Percentiles rank a stretch among this genome's conserved stretches.
phyloP scores from a whole-genome alignment of 2,113 vertebrate species.

The Suricata suricatta region DNA sequence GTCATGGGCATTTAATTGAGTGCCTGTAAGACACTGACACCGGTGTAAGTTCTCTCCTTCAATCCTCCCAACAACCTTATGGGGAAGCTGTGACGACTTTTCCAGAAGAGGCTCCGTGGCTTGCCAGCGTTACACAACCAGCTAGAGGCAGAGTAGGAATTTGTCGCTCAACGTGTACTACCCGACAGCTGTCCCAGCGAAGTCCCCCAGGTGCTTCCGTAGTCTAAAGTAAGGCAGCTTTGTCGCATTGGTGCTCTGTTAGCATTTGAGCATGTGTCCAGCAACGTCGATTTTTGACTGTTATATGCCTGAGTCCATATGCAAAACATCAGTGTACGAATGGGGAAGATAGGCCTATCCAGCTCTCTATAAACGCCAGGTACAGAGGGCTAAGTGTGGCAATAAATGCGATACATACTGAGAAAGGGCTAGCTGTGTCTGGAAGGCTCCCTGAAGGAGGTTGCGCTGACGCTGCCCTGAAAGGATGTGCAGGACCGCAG shows the following conservation, averaged over 20 bases:
- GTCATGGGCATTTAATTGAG: background rate
- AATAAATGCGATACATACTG: background rate
- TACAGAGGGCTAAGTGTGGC: background rate
- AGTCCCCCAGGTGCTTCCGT: background rate
- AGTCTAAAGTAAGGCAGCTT: background rate
- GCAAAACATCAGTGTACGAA: background rate
- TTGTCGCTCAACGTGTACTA: background rate
- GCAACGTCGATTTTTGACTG: constrained; percentile 32
- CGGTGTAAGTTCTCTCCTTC: background rate
- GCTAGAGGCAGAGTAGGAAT: background rate
- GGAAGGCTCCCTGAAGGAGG: background rate
- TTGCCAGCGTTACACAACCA: background rate
- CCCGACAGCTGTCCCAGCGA: background rate
- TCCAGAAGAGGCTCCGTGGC: background rate
- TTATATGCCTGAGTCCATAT: background rate
- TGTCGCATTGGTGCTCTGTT: background rate
- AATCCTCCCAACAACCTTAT: background rate
- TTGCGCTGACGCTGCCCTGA: background rate
- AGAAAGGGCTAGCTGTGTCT: background rate
- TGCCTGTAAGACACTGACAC: background rate
- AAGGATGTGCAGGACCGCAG: background rate
- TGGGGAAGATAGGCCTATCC: background rate
- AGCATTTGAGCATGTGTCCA: constrained; percentile 18
- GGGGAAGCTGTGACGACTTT: background rate
- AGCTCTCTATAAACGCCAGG: background rate